Percentiles rank a stretch among this genome's conserved stretches.
These are phyloP conservation scores for Neolamprologus toae DNA, from an alignment of 2,113 vertebrate genomes.

Conservation along the genomic window DNA sequence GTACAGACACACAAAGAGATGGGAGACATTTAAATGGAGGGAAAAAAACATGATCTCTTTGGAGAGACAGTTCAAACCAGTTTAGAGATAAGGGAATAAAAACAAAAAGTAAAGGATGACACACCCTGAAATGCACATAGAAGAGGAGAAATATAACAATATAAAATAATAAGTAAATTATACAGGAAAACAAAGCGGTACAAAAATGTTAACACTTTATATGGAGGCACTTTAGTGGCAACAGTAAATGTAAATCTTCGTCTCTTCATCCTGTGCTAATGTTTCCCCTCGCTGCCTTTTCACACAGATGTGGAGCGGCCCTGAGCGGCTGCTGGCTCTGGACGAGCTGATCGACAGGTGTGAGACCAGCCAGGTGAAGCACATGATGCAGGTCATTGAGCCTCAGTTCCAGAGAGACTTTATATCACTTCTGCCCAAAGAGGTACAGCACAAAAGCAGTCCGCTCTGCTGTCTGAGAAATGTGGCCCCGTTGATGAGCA, in stretches of 20 bases:
- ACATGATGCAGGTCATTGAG: slow-evolving; percentile 98
- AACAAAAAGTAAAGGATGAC: not conserved
- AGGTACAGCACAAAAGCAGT: slow-evolving; percentile 69
- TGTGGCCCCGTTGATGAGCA: not conserved
- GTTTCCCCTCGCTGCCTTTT: not conserved
- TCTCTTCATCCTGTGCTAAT: not conserved
- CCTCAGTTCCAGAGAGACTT: slow-evolving; percentile 98
- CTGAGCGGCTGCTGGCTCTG: slow-evolving; percentile 92
- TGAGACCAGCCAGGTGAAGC: slow-evolving; percentile 93
- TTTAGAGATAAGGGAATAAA: not conserved
- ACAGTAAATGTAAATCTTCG: not conserved
- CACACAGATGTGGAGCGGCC: slow-evolving; percentile 71
- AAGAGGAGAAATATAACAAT: not conserved
- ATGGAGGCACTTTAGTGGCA: not conserved
- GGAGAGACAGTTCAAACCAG: not conserved
- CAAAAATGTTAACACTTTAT: not conserved
- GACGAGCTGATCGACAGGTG: slow-evolving; percentile 95
- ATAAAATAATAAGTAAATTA: not conserved
- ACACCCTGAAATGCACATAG: not conserved
- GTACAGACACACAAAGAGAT: not conserved
- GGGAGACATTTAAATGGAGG: not conserved
- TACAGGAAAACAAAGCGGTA: accelerated
- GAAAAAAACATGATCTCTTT: not conserved
- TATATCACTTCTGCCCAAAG: slow-evolving; percentile 96
- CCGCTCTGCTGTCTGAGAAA: not conserved